phyloP scores from a whole-genome alignment of 2,888 invertebrate species.

The Notocelia uddmanniana region DNA sequence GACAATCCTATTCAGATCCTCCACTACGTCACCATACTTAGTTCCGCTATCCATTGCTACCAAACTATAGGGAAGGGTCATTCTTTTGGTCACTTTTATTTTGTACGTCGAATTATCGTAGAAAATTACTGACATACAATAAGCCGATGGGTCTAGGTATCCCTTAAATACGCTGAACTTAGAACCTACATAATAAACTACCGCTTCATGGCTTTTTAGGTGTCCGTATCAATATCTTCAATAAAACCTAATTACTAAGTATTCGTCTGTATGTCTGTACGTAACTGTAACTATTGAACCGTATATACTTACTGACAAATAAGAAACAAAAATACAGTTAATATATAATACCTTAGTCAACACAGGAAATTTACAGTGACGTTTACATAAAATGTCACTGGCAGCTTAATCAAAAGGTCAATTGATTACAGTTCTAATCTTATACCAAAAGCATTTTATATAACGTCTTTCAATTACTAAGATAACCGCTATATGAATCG shows the following conservation, averaged over 20 bases:
- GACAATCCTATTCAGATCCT: conserved; percentile 87
- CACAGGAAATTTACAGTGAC: not conserved
- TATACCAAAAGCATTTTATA: conserved; percentile 18
- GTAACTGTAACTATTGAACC: no score
- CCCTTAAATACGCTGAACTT: not conserved
- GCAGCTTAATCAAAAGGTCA: conserved; percentile 29
- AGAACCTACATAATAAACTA: not conserved
- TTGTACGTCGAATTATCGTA: not conserved
- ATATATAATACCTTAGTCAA: not conserved
- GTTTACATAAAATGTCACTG: not conserved
- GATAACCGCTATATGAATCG: conserved; percentile 30
- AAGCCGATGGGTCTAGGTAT: not conserved
- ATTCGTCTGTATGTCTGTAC: no score
- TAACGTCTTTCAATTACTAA: conserved; percentile 34
- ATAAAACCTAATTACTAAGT: no score
- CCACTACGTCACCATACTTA: conserved; percentile 85
- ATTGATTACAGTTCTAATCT: conserved; percentile 25
- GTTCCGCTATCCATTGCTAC: conserved; percentile 84
- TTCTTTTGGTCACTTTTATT: not conserved
- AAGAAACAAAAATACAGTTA: conserved; percentile 5
- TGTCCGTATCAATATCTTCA: not conserved
- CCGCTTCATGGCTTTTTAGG: not conserved
- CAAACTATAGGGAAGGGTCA: conserved; percentile 81
- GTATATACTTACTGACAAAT: not conserved
- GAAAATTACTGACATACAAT: not conserved